Evolutionary conservation across 2,888 invertebrate species (phyloP).

Genomic region (Trissolcus japonicus): DNA sequence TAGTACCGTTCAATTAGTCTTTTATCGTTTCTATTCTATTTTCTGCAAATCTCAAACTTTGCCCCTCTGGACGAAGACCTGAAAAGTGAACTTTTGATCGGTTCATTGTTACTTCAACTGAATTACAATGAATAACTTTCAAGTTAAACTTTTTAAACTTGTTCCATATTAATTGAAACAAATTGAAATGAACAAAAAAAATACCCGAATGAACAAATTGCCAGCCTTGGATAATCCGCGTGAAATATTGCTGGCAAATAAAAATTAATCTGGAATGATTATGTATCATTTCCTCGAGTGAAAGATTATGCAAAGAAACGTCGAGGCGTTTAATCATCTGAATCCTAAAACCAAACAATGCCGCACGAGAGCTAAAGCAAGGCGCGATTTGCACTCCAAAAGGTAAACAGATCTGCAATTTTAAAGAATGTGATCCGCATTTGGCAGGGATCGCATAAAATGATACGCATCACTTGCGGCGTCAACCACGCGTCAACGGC

Average conservation of each 20-base stretch:
- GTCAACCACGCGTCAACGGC: constrained; percentile 44
- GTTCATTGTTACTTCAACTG: constrained; percentile 15
- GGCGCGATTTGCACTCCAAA: constrained; percentile 33
- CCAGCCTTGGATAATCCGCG: too few species aligned
- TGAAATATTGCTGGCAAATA: too few species aligned
- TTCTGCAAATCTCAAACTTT: too few species aligned
- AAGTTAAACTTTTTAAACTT: too few species aligned
- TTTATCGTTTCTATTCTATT: too few species aligned
- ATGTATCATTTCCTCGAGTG: too few species aligned
- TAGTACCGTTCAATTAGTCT: too few species aligned
- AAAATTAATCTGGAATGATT: too few species aligned
- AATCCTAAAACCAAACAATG: constrained; percentile 17
- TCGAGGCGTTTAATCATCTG: background rate
- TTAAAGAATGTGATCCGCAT: constrained; percentile 47
- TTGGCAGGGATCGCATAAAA: constrained; percentile 57
- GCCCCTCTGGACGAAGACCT: background rate
- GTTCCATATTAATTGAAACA: background rate
- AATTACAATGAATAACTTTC: too few species aligned
- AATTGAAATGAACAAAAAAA: constrained; percentile 1
- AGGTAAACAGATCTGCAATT: constrained; percentile 45
- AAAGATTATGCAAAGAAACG: too few species aligned
- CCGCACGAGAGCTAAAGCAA: constrained; percentile 3
- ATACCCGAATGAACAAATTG: too few species aligned
- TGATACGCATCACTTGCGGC: constrained; percentile 55
- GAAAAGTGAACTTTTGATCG: constrained; percentile 32